phyloP scores from a whole-genome alignment of 2,888 invertebrate species.

The Xestia xanthographa region DNA sequence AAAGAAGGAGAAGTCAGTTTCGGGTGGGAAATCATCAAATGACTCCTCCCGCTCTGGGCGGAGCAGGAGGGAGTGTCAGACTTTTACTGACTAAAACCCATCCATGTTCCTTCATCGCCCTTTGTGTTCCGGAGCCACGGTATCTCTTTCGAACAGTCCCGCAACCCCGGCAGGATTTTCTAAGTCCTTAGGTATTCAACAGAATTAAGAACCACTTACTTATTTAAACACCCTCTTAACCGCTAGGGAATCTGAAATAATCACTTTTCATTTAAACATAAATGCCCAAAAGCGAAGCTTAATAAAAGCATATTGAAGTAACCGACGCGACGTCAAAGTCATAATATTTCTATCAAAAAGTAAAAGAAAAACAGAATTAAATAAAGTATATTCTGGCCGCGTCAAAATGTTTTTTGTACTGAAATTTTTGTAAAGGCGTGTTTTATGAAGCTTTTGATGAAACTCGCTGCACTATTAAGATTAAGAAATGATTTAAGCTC shows the following conservation, averaged over 20 bases:
- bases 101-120: too few species aligned
- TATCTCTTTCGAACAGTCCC: too few species aligned
- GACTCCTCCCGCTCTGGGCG: too few species aligned
- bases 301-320: conserved; percentile 17
- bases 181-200: too few species aligned
- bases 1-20: too few species aligned
- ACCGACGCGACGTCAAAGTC: neutral
- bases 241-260: conserved; percentile 1
- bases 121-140: too few species aligned
- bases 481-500: too few species aligned
- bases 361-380: conserved; percentile 15
- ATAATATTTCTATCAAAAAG: conserved; percentile 1
- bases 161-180: too few species aligned
- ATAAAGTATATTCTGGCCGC: conserved; percentile 3
- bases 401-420: conserved; percentile 33
- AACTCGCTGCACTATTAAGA: neutral
- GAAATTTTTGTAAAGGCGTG: conserved; percentile 2
- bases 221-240: conserved; percentile 1
- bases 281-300: conserved; percentile 9
- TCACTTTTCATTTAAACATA: conserved; percentile 10
- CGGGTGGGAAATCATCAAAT: too few species aligned
- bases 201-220: neutral
- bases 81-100: too few species aligned
- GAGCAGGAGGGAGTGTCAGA: too few species aligned
- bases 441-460: neutral